A percentile compares a stretch with the other conserved stretches of the same genome.
Conservation (phyloP, 2,113 vertebrate species). For the Vidua chalybeata region DNA sequence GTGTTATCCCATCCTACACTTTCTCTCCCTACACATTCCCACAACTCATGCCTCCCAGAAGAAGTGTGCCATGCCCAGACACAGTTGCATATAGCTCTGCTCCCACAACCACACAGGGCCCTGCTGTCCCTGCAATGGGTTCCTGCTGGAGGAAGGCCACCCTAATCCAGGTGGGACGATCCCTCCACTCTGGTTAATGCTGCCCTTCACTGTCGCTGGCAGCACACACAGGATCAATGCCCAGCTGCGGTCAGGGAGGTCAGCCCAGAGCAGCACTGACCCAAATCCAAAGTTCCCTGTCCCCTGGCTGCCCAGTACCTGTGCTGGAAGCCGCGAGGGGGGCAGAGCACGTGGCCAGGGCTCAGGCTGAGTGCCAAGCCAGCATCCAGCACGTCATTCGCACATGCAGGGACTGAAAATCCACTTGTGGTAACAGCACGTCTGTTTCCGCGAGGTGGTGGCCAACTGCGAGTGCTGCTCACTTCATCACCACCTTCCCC, state of each 20-base stretch:
- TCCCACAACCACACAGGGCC: background rate
- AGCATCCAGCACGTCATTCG: conserved; percentile 34
- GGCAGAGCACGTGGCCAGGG: background rate
- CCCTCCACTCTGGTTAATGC: background rate
- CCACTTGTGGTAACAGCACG: conserved; percentile 56
- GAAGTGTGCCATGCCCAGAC: background rate
- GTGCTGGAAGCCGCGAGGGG: background rate
- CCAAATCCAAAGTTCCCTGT: background rate
- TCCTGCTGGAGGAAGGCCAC: background rate
- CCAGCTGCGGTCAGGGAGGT: background rate
- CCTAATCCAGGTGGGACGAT: background rate
- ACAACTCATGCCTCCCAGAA: background rate
- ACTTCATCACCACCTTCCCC: conserved; percentile 56
- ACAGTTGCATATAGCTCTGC: background rate
- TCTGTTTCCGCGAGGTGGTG: conserved; percentile 56
- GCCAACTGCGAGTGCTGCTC: conserved; percentile 57
- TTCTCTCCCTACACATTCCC: background rate
- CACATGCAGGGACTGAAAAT: conserved; percentile 52
- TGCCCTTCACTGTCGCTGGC: background rate
- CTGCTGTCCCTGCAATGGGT: background rate
- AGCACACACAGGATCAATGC: rapidly evolving
- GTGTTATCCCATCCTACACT: background rate
- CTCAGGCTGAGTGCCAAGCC: conserved; percentile 39
- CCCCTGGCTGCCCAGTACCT: background rate
- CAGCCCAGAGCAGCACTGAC: background rate